Evolutionary conservation across 64 coral and sea anemone genomes (phyloP), one percentile per base, ranked within the genome.

Genomic region (Stichodactyla mertensii): DNA sequence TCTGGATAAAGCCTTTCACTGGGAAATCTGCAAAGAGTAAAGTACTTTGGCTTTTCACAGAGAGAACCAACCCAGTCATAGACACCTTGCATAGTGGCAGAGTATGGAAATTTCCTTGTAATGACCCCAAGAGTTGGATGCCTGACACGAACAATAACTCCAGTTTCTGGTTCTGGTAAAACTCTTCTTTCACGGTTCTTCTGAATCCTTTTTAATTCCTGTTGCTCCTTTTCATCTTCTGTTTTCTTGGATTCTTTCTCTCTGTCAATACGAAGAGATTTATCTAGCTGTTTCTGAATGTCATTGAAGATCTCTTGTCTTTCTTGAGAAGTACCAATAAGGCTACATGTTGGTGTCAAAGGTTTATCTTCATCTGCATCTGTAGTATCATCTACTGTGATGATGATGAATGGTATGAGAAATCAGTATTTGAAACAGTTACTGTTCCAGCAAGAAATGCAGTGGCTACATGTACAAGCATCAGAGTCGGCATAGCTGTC

Each of bases 291-390:
- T 22, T 83, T 52, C 20, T 83, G 52, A 16, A 83, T 8, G 54
- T 83, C 51, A 52, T 54, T 52, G 52, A 55, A 83, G 55, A 52
- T 55, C 12, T 54, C 52, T n/a, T 52, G 51, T n/a, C 81, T 26
- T 52, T 83, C 81, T 55, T n/a, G 10, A 4, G 81, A 83, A 19
- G 81, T 83, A 52, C 81, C 54, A 83, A 83, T 83, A 22, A 83
- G 81, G 20, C 51, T 22, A 18, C 16, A 15, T 52, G 67, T 19
- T 71, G 28, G 28, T 31, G 28, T 31, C 28, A 31, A 71, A 26
- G 16, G 67, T 71, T 71, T 71, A 57, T 13, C 67, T 71, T 9
- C 67, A 71, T 71, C 16, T n/a, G 8, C 16, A 71, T 26, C 6
- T 26, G 10, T 26, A 71, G 6, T 26, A 18, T 26, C 24, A n/a